A percentile compares a stretch with the other conserved stretches of the same genome.
Conservation (phyloP, 2,888 invertebrate genomes). For the Micoletzkya japonica region DNA sequence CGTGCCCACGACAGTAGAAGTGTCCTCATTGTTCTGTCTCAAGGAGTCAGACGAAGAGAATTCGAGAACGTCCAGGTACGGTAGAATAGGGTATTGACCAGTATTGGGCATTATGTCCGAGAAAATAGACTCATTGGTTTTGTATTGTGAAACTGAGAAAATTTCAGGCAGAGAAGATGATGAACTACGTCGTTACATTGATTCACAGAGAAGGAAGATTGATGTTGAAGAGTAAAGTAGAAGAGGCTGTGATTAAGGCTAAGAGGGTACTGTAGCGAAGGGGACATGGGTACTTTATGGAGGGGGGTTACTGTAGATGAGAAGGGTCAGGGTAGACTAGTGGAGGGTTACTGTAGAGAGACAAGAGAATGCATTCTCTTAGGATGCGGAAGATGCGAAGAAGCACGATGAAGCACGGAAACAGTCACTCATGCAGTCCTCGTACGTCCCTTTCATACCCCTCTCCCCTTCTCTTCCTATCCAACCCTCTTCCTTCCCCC, state of each 20-base stretch:
- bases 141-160: background rate
- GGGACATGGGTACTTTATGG: background rate
- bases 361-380: background rate
- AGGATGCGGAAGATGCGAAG: too few relatives aligned
- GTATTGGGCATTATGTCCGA: too few relatives aligned
- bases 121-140: too few relatives aligned
- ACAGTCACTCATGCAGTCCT: background rate
- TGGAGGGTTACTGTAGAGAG: background rate
- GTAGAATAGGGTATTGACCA: too few relatives aligned
- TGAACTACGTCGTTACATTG: constrained; percentile 15
- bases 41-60: constrained; percentile 41
- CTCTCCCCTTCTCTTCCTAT: too few relatives aligned
- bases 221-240: background rate
- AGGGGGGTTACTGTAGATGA: too few relatives aligned
- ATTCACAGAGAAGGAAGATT: constrained; percentile 1
- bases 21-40: constrained; percentile 48
- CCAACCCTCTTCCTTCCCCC: too few relatives aligned
- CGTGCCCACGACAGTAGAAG: constrained; percentile 52
- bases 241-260: background rate
- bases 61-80: constrained; percentile 27
- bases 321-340: background rate
- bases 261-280: background rate
- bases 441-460: background rate
- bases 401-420: background rate
- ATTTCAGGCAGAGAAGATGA: constrained; percentile 20